phyloP scores from a whole-genome alignment of 2,888 invertebrate genomes.

The Archips xylosteana region DNA sequence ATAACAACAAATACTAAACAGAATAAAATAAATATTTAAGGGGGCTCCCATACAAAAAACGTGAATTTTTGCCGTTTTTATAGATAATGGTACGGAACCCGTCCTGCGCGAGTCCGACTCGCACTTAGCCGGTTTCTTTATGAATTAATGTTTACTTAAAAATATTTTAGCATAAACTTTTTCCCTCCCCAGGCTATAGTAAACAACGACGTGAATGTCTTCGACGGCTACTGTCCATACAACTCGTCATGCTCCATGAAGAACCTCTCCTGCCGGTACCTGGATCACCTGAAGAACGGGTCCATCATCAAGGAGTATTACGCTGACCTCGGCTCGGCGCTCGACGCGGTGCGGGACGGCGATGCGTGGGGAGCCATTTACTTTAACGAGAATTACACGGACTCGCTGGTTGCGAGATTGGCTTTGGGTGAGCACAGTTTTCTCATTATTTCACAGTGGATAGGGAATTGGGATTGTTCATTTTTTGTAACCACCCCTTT shows the following conservation, averaged over 20 bases:
- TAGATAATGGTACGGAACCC: too few relatives aligned
- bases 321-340: constrained; percentile 87
- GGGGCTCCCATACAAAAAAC: too few relatives aligned
- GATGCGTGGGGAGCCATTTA: constrained; percentile 95
- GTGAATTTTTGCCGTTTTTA: too few relatives aligned
- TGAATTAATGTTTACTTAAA: too few relatives aligned
- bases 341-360: constrained; percentile 90
- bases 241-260: constrained; percentile 89
- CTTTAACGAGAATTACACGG: constrained; percentile 96
- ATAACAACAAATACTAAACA: too few relatives aligned
- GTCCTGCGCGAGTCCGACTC: too few relatives aligned
- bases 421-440: constrained; percentile 85
- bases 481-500: too few relatives aligned
- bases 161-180: too few relatives aligned
- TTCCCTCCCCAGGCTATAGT: constrained; percentile 72
- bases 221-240: constrained; percentile 82
- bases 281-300: constrained; percentile 87
- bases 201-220: constrained; percentile 74
- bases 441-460: too few relatives aligned
- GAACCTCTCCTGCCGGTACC: constrained; percentile 89
- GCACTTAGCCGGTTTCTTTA: too few relatives aligned
- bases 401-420: constrained; percentile 93
- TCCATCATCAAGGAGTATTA: constrained; percentile 90
- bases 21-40: too few relatives aligned
- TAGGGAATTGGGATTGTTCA: too few relatives aligned